Percentiles rank a stretch among this genome's conserved stretches.
phyloP scores from a whole-genome alignment of 2,888 invertebrate genomes.

The Eupeodes luniger region DNA sequence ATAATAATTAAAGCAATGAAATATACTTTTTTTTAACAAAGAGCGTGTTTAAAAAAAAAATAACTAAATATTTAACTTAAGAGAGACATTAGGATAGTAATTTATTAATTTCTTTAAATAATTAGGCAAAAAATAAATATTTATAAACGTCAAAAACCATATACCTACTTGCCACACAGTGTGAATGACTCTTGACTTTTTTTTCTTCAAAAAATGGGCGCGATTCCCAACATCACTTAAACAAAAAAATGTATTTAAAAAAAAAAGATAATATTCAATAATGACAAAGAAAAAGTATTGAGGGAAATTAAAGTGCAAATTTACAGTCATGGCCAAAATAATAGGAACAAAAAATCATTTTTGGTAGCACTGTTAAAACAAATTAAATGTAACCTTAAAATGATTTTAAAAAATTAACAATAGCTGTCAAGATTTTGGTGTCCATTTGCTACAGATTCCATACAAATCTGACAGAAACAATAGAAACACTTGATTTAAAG shows the following conservation, averaged over 20 bases:
- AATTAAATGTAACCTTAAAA: no score
- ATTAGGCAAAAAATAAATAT: conserved; percentile 12
- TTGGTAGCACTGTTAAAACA: no score
- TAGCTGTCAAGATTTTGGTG: no score
- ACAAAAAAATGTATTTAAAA: not conserved
- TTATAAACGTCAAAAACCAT: not conserved
- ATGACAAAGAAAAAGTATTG: conserved; percentile 25
- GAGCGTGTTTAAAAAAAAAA: not conserved
- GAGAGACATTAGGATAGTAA: not conserved
- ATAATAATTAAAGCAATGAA: conserved; percentile 5
- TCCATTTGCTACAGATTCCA: no score
- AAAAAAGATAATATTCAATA: conserved; percentile 12
- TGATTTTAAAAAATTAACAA: no score
- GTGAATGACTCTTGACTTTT: conserved; percentile 14
- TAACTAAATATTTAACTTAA: not conserved
- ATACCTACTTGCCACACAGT: not conserved
- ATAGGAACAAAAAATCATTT: no score
- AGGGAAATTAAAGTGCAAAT: conserved; percentile 5
- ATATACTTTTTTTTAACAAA: not conserved
- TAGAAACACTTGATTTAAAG: no score
- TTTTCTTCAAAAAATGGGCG: conserved; percentile 11
- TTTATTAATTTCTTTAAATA: conserved; percentile 34
- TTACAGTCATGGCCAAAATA: no score
- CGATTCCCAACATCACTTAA: conserved; percentile 4
- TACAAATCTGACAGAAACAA: no score